Percentiles rank a stretch among this genome's conserved stretches.
These are phyloP conservation scores for Gallinago paraguaiae DNA, from an alignment of 2,113 vertebrate genomes.

Conservation along the genomic window DNA sequence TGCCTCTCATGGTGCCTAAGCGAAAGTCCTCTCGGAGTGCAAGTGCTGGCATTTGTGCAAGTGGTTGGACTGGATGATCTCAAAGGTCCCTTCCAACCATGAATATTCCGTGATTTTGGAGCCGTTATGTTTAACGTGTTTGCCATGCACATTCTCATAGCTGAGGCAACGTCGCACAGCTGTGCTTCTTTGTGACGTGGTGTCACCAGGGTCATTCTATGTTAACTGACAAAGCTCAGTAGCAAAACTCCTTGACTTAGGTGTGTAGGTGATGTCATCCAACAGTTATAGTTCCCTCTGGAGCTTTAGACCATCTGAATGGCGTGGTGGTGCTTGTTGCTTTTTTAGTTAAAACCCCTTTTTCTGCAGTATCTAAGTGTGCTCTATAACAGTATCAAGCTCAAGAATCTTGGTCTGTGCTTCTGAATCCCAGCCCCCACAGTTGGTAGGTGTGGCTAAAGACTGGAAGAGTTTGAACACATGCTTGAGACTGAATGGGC, in stretches of 20 bases:
- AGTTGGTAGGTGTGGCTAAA: not conserved
- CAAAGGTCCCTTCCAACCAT: too few relatives aligned
- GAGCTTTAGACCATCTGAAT: not conserved
- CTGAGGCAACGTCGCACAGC: not conserved
- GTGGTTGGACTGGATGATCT: too few relatives aligned
- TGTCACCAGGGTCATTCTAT: not conserved
- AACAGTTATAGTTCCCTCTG: not conserved
- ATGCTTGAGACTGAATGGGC: not conserved
- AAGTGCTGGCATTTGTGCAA: too few relatives aligned
- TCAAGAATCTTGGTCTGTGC: not conserved
- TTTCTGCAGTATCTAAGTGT: not conserved
- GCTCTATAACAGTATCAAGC: not conserved
- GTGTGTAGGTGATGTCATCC: not conserved
- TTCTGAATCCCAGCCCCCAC: not conserved
- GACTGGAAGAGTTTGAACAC: not conserved
- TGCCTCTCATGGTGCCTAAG: too few relatives aligned
- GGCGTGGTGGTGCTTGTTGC: not conserved
- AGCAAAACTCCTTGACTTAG: not conserved
- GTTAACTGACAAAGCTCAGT: not conserved
- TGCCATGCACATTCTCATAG: accelerated
- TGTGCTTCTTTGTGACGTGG: not conserved
- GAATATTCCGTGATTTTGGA: not conserved
- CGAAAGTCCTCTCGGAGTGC: not conserved
- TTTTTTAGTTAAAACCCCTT: not conserved
- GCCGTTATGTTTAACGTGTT: accelerated